Base-by-base conservation (phyloP, 2,113 vertebrate species). In the Labeo catla region DNA sequence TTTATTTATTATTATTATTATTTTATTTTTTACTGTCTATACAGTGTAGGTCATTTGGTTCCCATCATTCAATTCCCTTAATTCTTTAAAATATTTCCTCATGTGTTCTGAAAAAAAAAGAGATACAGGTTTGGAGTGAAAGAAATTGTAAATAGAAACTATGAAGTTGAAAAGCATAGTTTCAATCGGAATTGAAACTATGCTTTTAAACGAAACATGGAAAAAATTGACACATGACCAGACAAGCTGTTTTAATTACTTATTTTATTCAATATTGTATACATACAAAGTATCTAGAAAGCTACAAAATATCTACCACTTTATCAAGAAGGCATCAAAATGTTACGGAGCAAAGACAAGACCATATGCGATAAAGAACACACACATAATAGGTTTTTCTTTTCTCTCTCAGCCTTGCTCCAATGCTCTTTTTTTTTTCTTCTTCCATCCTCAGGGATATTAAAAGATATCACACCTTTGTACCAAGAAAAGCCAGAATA, bases 201-300 rank as follows among this genome's bases (percentile, higher is more conserved):
- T 28, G 28, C 28, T 28, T 28, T 28, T 28, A 28, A 28, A 28
- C 28, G 13, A 43, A 7, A 0, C 36, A 19, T 16, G 9, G 43
- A 34, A 65, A 66, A 13, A 15, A 6, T 34, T 11, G 11, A 65
- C 6, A 43, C 50, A 77, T 10, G 65, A 59, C 81, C 39, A 86
- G 28, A 79, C 19, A 86, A 28, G 59, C 13, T 13, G 23, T 91
- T 93, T 92, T 96, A 93, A 85, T 94, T 94, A 95, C 98, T 98
- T 98, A 98, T 98, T 99, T 96, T 96, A 96, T 97, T 97, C 95
- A 97, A 98, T 98, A 97, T 96, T 96, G 96, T 97, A 97, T 98
- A 98, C 98, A 99, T 99, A 99, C 96, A 98, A 99, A 99, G 96
- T 96, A 96, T 97, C 97, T 99, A 99, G 97, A 98, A 99, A 99